Evolutionary conservation across 1,140 invertebrate species (phyloP).

Genomic region (Drosophila dunni): DNA sequence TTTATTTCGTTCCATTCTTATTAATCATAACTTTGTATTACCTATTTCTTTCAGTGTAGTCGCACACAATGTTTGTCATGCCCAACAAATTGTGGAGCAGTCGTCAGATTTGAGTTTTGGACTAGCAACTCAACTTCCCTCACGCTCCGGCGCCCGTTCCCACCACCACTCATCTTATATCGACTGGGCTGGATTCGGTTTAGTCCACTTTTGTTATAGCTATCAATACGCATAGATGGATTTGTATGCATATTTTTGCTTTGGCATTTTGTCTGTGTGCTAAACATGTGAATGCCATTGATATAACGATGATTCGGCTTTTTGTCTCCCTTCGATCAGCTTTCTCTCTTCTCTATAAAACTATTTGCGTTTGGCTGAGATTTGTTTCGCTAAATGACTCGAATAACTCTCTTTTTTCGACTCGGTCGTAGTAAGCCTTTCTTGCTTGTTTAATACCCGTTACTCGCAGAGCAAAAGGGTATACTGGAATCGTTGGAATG

Average conservation of each 20-base stretch:
- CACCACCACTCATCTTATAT: constrained; percentile 7
- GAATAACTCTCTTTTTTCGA: neutral
- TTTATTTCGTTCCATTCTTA: too few species aligned
- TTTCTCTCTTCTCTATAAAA: neutral
- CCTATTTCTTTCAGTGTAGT: constrained; percentile 7
- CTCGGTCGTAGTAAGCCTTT: too few species aligned
- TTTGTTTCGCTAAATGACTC: constrained; percentile 54
- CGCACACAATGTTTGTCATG: constrained; percentile 68
- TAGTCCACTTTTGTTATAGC: constrained; percentile 40
- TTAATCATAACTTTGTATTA: neutral
- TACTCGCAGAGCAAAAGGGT: too few species aligned
- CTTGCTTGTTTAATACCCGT: too few species aligned
- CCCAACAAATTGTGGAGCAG: constrained; percentile 80
- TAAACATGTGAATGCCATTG: constrained; percentile 79
- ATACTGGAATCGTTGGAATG: too few species aligned
- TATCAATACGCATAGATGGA: constrained; percentile 67
- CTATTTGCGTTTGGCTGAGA: constrained; percentile 63
- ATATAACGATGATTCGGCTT: constrained; percentile 73
- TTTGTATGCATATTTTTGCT: constrained; percentile 77
- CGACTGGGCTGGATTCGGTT: constrained; percentile 6
- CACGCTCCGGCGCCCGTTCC: constrained; percentile 11
- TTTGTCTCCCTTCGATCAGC: neutral
- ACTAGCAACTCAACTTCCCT: constrained; percentile 33
- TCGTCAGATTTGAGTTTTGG: constrained; percentile 70
- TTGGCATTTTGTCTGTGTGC: constrained; percentile 80